Evolutionary conservation across 1,140 invertebrate genomes (phyloP).

Genomic region (Drosophila ananassae): DNA sequence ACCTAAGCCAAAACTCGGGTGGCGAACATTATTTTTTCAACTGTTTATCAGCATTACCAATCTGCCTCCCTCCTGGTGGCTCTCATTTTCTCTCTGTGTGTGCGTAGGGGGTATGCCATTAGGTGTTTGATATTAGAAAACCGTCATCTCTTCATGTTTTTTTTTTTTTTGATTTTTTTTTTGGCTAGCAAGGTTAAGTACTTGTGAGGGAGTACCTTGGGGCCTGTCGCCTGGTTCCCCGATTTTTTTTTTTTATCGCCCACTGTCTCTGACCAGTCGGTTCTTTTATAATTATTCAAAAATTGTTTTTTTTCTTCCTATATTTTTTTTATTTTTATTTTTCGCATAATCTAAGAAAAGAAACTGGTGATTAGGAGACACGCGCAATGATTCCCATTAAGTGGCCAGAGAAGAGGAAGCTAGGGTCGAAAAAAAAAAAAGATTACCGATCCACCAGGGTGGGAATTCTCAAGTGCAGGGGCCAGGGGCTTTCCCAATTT

Average conservation of each 20-base stretch:
- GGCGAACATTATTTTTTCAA: conserved; percentile 1
- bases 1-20: conserved; percentile 22
- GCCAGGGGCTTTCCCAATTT: conserved; percentile 6
- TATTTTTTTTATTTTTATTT: too few species aligned
- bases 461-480: conserved; percentile 6
- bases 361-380: conserved; percentile 51
- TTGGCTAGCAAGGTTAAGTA: neutral
- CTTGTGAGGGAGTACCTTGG: neutral
- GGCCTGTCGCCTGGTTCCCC: neutral
- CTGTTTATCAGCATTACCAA: conserved; percentile 12
- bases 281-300: conserved; percentile 4
- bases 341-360: conserved; percentile 45
- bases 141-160: too few species aligned
- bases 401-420: conserved; percentile 23
- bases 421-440: conserved; percentile 1
- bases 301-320: too few species aligned
- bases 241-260: conserved; percentile 22
- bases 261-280: conserved; percentile 4
- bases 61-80: neutral
- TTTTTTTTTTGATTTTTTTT: neutral
- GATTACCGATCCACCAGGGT: conserved; percentile 9
- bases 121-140: neutral
- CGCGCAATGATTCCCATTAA: conserved; percentile 44
- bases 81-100: neutral
- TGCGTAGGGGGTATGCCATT: conserved; percentile 18